Evolutionary conservation across 1,140 invertebrate species (phyloP), one percentile per base, ranked within the genome.

Genomic region (Drosophila setifemur): DNA sequence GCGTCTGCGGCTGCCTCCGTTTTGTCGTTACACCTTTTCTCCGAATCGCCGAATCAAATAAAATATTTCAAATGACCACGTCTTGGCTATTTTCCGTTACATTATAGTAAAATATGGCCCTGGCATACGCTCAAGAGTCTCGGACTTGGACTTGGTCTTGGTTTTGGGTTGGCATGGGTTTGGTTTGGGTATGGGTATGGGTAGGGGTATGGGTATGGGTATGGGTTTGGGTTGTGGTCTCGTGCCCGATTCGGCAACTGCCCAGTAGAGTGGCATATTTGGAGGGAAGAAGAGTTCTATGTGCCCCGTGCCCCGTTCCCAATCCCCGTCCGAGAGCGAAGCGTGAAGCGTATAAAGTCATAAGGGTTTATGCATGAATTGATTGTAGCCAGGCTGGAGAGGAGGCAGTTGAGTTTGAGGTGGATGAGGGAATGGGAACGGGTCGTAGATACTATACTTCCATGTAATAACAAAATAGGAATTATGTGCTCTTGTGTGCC

Each of bases 301-400:
- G n/a, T n/a, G n/a, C n/a, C n/a, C n/a, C n/a, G n/a, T n/a, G n/a
- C 57, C 44, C 49, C 35, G 37, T 39, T 42, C 18, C 26, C 49
- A 45, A 47, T 60, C 37, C 33, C 50, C 53, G 40, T n/a, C 12
- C 45, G 14, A 29, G 47, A 68, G 67, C 66, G 81, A 86, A 85
- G 81, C 79, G 79, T 86, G 75, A 85, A 85, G 81, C 81, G 71
- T 85, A 85, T 86, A 75, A 79, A 85, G 79, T 75, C 79, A 85
- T 85, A 85, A 86, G 79, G 81, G 79, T 86, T 85, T 86, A 85
- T 85, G 79, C 79, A 75, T 85, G 79, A 86, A 85, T 86, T 85
- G 79, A 86, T 85, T 86, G 79, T 74, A 66, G 37, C 69, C n/a
- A n/a, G n/a, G n/a, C n/a, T n/a, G n/a, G n/a, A n/a, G n/a, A n/a